Evolutionary conservation across 1,140 invertebrate genomes (phyloP).

Genomic region (Andrena cerasifolii): DNA sequence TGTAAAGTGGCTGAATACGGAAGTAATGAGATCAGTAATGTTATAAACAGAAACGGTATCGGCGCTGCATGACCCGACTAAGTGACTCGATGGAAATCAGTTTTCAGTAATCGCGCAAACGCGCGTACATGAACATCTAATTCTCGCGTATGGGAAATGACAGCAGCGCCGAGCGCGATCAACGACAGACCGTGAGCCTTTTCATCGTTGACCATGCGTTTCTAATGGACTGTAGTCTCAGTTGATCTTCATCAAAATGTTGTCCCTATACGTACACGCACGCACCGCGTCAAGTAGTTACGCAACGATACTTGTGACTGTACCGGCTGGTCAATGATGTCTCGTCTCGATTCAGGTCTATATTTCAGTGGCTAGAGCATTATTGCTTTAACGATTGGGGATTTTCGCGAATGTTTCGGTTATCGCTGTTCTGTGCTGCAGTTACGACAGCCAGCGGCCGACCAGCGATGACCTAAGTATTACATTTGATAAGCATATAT

Average conservation of each 20-base stretch:
- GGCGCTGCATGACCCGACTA: background rate
- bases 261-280: background rate
- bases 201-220: slow-evolving; percentile 8
- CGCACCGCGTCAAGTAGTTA: slow-evolving; percentile 6
- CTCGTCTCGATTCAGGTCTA: background rate
- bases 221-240: background rate
- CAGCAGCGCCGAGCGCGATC: slow-evolving; percentile 12
- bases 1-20: background rate
- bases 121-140: background rate
- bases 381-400: too few species aligned
- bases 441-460: too few species aligned
- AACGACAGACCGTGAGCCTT: slow-evolving; percentile 43
- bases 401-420: too few species aligned
- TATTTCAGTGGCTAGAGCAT: background rate
- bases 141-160: slow-evolving; percentile 25
- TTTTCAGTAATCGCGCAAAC: background rate
- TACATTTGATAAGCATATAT: too few species aligned
- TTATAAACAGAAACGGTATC: background rate
- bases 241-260: background rate
- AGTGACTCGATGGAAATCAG: background rate
- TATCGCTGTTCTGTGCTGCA: too few species aligned
- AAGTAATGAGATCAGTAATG: background rate
- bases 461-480: too few species aligned
- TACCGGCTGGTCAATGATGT: slow-evolving; percentile 1
- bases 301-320: slow-evolving; percentile 1